These are phyloP conservation scores for Xanthorhoe spadicearia DNA, from an alignment of 2,888 invertebrate species.

Conservation along the genomic window DNA sequence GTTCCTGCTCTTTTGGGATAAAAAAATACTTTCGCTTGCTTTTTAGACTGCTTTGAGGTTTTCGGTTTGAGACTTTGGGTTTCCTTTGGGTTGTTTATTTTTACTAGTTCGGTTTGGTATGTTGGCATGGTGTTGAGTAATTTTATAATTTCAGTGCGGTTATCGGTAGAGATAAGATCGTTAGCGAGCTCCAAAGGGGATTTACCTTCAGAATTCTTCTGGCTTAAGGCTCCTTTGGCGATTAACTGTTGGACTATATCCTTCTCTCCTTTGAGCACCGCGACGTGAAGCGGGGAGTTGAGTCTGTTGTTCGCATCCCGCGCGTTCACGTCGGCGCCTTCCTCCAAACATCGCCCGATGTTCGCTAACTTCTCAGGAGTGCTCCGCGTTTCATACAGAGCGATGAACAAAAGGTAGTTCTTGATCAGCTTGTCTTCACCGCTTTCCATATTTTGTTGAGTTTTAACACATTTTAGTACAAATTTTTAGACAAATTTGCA, in stretches of 20 bases:
- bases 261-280: conserved; percentile 40
- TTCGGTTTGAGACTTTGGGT: conserved; percentile 6
- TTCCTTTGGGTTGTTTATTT: not conserved
- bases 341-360: conserved; percentile 37
- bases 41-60: conserved; percentile 12
- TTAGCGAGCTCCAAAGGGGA: conserved; percentile 45
- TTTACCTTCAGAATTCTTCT: conserved; percentile 39
- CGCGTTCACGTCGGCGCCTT: conserved; percentile 48
- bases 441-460: conserved; percentile 9
- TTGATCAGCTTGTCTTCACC: conserved; percentile 32
- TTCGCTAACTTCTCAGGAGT: conserved; percentile 37
- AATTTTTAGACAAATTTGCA: not conserved
- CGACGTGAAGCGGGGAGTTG: conserved; percentile 48
- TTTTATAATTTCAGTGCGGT: conserved; percentile 23
- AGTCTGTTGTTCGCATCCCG: conserved; percentile 43
- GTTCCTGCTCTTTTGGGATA: conserved; percentile 40
- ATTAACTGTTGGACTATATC: conserved; percentile 42
- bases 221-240: conserved; percentile 39
- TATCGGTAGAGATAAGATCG: conserved; percentile 18
- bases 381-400: conserved; percentile 37
- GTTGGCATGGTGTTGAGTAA: conserved; percentile 10
- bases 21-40: conserved; percentile 14
- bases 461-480: conserved; percentile 8
- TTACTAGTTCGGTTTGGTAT: conserved; percentile 13
- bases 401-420: conserved; percentile 41